Conservation (phyloP, 2,113 vertebrate species). For the Cryptoleucopteryx plumbea region DNA sequence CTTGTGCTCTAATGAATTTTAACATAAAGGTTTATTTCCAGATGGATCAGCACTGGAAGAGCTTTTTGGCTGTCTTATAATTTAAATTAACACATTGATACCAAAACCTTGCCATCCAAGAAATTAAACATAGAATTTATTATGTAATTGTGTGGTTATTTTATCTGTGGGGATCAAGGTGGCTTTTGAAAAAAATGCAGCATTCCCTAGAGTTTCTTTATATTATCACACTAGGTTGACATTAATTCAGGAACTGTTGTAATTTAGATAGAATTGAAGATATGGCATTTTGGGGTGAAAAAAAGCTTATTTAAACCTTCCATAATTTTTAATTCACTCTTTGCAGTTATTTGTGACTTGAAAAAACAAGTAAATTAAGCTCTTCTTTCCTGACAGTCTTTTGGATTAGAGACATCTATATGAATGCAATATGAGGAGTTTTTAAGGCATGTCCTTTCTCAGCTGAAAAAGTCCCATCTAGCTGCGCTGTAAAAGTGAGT, state of each 20-base stretch:
- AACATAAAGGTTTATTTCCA: conserved; percentile 33
- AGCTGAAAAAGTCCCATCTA: not conserved
- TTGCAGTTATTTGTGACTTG: not conserved
- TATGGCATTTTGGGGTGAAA: not conserved
- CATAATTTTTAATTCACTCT: not conserved
- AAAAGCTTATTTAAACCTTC: not conserved
- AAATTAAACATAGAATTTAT: conserved; percentile 25
- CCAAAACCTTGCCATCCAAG: not conserved
- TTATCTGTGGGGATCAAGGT: not conserved
- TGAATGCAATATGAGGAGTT: not conserved
- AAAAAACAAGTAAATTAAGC: not conserved
- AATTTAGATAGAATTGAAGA: conserved; percentile 13
- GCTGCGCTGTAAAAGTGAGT: not conserved
- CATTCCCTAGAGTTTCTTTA: not conserved
- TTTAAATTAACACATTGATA: conserved; percentile 25
- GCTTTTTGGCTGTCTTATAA: conserved; percentile 14
- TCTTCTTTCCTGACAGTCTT: not conserved
- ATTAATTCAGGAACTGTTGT: not conserved
- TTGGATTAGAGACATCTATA: not conserved
- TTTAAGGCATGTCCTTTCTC: not conserved
- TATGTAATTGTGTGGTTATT: not conserved
- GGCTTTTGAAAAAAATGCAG: not conserved
- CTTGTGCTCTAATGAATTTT: conserved; percentile 46
- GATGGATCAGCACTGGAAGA: not conserved
- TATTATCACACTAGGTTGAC: not conserved